Evolutionary conservation across 2,888 invertebrate genomes (phyloP).

Genomic region (Chydorus sphaericus): DNA sequence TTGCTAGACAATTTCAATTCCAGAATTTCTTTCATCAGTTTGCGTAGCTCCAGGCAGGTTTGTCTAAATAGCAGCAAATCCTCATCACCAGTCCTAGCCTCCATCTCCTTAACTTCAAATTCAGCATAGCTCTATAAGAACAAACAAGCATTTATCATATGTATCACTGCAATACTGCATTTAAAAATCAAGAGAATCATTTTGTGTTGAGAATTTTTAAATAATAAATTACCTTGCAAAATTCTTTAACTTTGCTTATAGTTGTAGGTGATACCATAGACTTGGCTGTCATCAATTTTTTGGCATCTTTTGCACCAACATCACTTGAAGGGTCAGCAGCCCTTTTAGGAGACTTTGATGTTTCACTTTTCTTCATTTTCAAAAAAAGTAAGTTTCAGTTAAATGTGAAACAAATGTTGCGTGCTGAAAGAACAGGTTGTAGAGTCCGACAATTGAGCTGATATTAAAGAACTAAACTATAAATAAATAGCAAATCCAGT

Average conservation of each 20-base stretch:
- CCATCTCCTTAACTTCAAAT: slow-evolving; percentile 59
- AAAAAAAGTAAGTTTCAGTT: too few relatives aligned
- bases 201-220: slow-evolving; percentile 7
- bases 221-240: slow-evolving; percentile 40
- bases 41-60: slow-evolving; percentile 52
- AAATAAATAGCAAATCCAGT: too few relatives aligned
- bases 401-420: too few relatives aligned
- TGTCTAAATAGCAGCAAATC: slow-evolving; percentile 51
- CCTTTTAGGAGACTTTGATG: too few relatives aligned
- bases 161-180: too few relatives aligned
- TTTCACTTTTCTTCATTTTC: too few relatives aligned
- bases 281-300: background rate
- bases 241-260: slow-evolving; percentile 27
- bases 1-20: slow-evolving; percentile 40
- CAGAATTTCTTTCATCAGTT: slow-evolving; percentile 50
- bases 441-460: too few relatives aligned
- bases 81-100: slow-evolving; percentile 44
- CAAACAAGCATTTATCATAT: background rate
- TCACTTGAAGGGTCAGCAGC: too few relatives aligned
- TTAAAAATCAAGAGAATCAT: background rate
- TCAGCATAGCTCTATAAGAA: slow-evolving; percentile 44
- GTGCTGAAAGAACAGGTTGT: too few relatives aligned
- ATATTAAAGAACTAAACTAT: too few relatives aligned
- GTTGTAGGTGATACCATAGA: background rate
- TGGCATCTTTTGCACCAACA: background rate